Evolutionary conservation across 37 sponge, comb jelly and placozoan species (phyloP).

Genomic region (Halisarca cf. caerulea): DNA sequence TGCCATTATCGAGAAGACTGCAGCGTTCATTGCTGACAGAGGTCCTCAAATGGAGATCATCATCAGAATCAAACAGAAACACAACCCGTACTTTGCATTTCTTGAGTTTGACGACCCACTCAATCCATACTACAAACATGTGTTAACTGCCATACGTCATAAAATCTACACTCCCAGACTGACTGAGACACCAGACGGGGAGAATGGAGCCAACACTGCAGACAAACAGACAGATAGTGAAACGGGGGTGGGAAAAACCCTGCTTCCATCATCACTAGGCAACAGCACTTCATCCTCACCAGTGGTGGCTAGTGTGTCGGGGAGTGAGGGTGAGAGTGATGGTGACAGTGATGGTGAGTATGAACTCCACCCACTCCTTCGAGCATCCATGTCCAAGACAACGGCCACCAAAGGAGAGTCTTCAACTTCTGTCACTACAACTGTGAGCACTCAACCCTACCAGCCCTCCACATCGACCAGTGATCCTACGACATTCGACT

Average conservation of each 20-base stretch:
- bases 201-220: not conserved
- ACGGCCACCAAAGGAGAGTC: not conserved
- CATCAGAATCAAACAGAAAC: slow-evolving; percentile 88
- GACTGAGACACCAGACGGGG: not conserved
- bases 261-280: not conserved
- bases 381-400: not conserved
- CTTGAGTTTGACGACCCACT: slow-evolving; percentile 70
- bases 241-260: not conserved
- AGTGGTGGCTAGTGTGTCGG: not conserved
- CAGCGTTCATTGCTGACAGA: slow-evolving; percentile 69
- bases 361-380: slow-evolving; percentile 77
- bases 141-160: slow-evolving; percentile 41
- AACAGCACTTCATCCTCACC: too few relatives aligned
- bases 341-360: slow-evolving; percentile 61
- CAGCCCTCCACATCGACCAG: not conserved
- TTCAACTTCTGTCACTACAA: not conserved
- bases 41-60: slow-evolving; percentile 96
- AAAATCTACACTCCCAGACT: slow-evolving; percentile 47
- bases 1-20: slow-evolving; percentile 88
- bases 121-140: slow-evolving; percentile 85
- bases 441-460: not conserved
- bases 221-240: not conserved
- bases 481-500: not conserved
- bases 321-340: slow-evolving; percentile 40
- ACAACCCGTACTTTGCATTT: slow-evolving; percentile 92